phyloP scores from a whole-genome alignment of 2,797 vertebrate species.

The Smutsia gigantea region DNA sequence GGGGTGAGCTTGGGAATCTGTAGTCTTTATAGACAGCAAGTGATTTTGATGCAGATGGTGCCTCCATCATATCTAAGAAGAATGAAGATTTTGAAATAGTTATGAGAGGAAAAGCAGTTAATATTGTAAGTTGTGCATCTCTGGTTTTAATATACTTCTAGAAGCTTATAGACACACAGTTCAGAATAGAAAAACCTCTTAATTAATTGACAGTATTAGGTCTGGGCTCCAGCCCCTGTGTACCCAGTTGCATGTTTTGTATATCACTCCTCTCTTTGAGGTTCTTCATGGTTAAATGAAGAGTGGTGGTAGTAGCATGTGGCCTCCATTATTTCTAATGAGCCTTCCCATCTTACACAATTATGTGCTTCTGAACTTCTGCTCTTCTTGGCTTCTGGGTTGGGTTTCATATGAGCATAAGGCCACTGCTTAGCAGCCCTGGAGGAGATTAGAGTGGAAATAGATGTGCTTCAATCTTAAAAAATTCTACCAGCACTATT shows the following conservation, averaged over 20 bases:
- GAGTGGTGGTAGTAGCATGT: no score
- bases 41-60: neutral
- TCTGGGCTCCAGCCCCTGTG: neutral
- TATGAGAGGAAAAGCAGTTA: neutral
- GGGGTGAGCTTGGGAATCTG: neutral
- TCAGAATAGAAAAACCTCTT: neutral
- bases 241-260: neutral
- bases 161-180: neutral
- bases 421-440: neutral
- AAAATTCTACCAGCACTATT: slow-evolving; percentile 2
- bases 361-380: neutral
- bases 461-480: neutral
- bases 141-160: neutral
- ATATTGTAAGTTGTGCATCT: neutral
- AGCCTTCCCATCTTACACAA: neutral
- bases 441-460: neutral
- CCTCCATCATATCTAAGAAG: neutral
- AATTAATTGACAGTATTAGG: neutral
- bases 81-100: neutral
- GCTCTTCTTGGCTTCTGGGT: neutral
- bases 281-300: neutral
- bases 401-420: neutral
- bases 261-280: neutral
- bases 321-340: neutral
- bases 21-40: neutral